Evolutionary conservation across 1,140 invertebrate species (phyloP), one percentile per base, ranked within the genome.

Genomic region (Heliconius hewitsoni): DNA sequence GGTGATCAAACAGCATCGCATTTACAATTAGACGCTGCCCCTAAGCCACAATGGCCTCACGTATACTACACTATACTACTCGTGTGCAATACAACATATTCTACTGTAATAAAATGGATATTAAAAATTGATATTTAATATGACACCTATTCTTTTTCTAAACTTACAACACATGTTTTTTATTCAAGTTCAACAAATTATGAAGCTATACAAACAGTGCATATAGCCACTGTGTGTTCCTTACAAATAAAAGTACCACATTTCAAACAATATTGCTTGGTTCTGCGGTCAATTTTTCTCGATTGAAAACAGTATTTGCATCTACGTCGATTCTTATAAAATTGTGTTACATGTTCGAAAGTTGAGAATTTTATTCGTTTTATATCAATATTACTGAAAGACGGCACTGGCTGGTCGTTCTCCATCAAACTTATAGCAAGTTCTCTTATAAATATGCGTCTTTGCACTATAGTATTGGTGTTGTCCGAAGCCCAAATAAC

Each of bases 341-440:
- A 81, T 39, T 73, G 57, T 1, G 71, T 30, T 23, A 74, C 30
- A 66, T 83, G 75, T 72, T 83, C 77, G n/a, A 78, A 71, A 19
- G 75, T 74, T 23, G 74, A 74, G 72, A 72, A 71, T 73, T 79
- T 78, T n/a, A 83, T 73, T 55, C 74, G 27, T 73, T 78, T 81
- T 3, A 77, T n/a, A 81, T 72, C 55, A 57, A 81, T 46, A 30
- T 77, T 73, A 66, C 72, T 74, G 18, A 74, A 79, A 34, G 73
- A 77, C 18, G 82, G 66, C 37, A 81, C 37, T 39, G 50, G 66
- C 46, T 84, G 84, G 1, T 86, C 73, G 27, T 74, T 85, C 76
- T 91, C 87, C 77, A 95, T 85, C 19, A 95, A 85, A 78, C 89
- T 89, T n/a, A 93, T 23, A 19, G 90, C 93, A 39, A 95, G 83